Evolutionary conservation across 2,113 vertebrate species (phyloP).

Genomic region (Aptenodytes patagonicus): DNA sequence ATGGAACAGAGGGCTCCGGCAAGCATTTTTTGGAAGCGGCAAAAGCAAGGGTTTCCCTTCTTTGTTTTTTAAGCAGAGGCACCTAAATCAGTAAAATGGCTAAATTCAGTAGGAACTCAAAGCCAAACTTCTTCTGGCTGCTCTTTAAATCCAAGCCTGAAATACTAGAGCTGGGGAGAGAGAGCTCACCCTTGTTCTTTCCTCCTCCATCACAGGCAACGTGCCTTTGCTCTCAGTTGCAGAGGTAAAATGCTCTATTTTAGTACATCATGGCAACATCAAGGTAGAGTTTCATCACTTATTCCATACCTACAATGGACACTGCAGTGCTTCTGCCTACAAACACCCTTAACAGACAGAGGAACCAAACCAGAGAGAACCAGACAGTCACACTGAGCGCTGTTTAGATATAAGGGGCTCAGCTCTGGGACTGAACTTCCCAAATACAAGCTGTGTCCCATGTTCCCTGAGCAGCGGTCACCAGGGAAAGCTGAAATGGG

Average conservation of each 20-base stretch:
- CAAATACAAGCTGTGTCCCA: not conserved
- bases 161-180: not conserved
- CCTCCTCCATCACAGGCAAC: not conserved
- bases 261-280: not conserved
- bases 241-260: not conserved
- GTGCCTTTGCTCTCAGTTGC: not conserved
- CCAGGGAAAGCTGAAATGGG: not conserved
- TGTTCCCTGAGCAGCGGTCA: fast-evolving
- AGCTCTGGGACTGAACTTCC: not conserved
- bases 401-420: not conserved
- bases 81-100: not conserved
- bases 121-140: not conserved
- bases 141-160: not conserved
- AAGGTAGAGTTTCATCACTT: not conserved
- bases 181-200: not conserved
- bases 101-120: not conserved
- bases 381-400: fast-evolving
- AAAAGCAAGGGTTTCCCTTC: not conserved
- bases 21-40: not conserved
- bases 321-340: fast-evolving
- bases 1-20: not conserved
- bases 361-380: not conserved
- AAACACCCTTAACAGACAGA: not conserved
- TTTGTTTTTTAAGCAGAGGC: not conserved
- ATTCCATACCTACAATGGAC: not conserved